Conservation (phyloP, 2,113 vertebrate genomes). For the Australoheros scitulus region DNA sequence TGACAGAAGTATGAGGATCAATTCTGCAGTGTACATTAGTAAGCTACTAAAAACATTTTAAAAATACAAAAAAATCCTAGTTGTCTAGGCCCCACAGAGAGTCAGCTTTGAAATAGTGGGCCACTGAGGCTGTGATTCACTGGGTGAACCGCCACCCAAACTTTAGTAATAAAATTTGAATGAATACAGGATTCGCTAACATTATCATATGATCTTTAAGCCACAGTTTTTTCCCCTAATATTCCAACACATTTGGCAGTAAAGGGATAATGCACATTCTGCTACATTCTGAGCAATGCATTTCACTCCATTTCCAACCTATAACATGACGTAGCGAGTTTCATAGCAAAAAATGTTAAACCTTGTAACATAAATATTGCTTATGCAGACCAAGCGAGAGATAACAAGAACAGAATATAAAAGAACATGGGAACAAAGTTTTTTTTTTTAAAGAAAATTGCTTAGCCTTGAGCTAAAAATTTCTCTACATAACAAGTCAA, state of each 20-base stretch:
- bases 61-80: no score
- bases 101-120: background rate
- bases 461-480: background rate
- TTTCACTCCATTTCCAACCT: background rate
- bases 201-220: no score
- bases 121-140: no score
- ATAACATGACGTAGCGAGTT: background rate
- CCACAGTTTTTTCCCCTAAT: no score
- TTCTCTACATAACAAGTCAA: slow-evolving; percentile 15
- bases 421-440: background rate
- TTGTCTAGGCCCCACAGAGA: background rate
- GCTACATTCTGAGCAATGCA: background rate
- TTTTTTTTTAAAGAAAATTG: background rate
- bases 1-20: background rate
- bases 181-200: background rate
- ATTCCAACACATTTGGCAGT: background rate
- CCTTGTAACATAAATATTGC: background rate
- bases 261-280: background rate
- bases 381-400: background rate
- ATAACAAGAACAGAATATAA: background rate
- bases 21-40: background rate
- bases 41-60: no score
- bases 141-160: no score
- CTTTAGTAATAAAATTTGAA: background rate
- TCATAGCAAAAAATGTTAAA: background rate